Evolutionary conservation across 2,888 invertebrate species (phyloP), one percentile per base, ranked within the genome.

Genomic region (Drosophila sordidula): DNA sequence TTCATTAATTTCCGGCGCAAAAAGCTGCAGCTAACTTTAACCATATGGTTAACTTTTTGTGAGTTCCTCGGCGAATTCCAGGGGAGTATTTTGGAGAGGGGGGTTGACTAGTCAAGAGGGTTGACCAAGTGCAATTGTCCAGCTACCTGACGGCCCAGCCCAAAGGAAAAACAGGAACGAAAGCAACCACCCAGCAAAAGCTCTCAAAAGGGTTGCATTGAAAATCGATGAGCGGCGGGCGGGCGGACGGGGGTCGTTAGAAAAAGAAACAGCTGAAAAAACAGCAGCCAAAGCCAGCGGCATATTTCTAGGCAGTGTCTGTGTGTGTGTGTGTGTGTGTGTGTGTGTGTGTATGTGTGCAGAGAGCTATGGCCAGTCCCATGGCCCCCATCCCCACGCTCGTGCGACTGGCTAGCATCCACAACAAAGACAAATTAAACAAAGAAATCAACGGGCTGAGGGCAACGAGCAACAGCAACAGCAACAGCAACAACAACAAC

Each of bases 361-460:
- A 47, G 32, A 32, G 18, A 9, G 16, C 39, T 16, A 16, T 39
- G 39, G 14, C 38, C 16, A 16, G 3, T 29, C 9, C 29, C 16
- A 39, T 39, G 14, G 25, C 14, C 1, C 29, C 12, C 11, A 11
- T 38, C 36, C 14, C 8, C 1, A 8, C 25, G 11, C 9, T 46
- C 44, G 32, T 16, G 8, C 41, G 26, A 6, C 42, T 36, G 45
- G 18, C 61, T 62, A 69, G 72, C 80, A 77, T 68, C 75, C 66
- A 70, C 49, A 79, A 86, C 77, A 86, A 83, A 86, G 84, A 78
- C 87, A 80, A 78, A 83, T 83, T 80, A 83, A 83, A 83, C 84
- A 86, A 83, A 80, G 82, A 83, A 80, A 78, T 73, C 70, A 68
- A 65, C 70, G 57, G 44, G 51, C 58, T 52, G 82, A 44, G 55